Evolutionary conservation across 92 coral and sea anemone genomes (phyloP).

Genomic region (Epizoanthus fatuus): DNA sequence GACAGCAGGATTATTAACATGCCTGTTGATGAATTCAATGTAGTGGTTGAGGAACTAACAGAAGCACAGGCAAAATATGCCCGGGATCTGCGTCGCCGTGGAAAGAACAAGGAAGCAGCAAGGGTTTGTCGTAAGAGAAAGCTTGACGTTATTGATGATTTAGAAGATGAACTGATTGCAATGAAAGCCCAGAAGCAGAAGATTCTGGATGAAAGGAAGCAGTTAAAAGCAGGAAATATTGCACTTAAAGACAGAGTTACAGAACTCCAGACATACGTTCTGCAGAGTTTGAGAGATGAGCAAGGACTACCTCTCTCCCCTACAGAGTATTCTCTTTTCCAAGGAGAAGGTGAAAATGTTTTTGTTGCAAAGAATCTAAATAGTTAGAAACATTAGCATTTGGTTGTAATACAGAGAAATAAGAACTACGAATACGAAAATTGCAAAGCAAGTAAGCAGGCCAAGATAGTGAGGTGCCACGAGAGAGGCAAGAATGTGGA

Average conservation of each 20-base stretch:
- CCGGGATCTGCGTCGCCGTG: constrained; percentile 91
- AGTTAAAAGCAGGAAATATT: constrained; percentile 78
- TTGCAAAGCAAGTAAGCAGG: neutral
- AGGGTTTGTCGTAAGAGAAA: constrained; percentile 96
- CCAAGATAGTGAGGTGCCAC: neutral
- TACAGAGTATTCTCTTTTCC: constrained; percentile 82
- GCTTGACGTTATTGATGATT: constrained; percentile 80
- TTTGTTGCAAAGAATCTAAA: constrained; percentile 75
- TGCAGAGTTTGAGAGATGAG: constrained; percentile 80
- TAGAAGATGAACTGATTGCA: constrained; percentile 69
- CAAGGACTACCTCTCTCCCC: constrained; percentile 81
- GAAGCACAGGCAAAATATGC: constrained; percentile 80
- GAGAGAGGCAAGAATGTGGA: neutral
- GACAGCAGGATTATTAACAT: constrained; percentile 87
- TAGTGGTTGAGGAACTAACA: constrained; percentile 69
- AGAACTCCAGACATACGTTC: constrained; percentile 75
- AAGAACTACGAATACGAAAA: neutral
- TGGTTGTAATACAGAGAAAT: neutral
- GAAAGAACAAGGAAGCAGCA: constrained; percentile 98
- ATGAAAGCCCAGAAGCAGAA: constrained; percentile 71
- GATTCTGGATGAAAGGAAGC: constrained; percentile 74
- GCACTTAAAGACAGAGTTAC: constrained; percentile 72
- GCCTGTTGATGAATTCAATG: constrained; percentile 88
- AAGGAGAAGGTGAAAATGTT: constrained; percentile 84
- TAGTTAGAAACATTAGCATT: constrained; percentile 9